Base-by-base conservation (phyloP, 1,140 invertebrate species). In the Drosophila ogumai region DNA sequence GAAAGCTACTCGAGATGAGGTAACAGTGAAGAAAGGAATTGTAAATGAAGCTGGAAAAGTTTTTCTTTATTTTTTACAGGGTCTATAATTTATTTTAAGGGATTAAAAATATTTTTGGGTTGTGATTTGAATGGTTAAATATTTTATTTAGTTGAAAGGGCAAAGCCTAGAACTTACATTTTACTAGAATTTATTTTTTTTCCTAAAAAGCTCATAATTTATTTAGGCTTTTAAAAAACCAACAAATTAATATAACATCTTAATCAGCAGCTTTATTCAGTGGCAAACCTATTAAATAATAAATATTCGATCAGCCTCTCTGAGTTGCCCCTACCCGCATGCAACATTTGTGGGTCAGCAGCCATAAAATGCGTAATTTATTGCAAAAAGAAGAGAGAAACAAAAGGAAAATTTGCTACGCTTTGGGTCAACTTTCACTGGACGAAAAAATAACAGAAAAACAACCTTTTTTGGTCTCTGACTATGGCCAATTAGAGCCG, bases 391-490 rank as follows among this genome's bases (percentile, higher is more conserved):
- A 47, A 44, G 52, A 55, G 15, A 19, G 54, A 67, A 63, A 55
- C 28, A 46, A 47, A 61, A 59, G 32, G 52, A 68, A 64, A 76
- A 76, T 73, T 76, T 52, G 69, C 75, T 71, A 80, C 76, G 80
- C 81, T 88, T 61, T 54, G 61, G 66, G 64, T 22, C 57, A 81
- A 88, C 84, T 88, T 88, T 88, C 84, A 90, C 82, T 88, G 57
- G 58, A 46, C 64, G 28, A 52, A 54, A 25, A 34, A 25, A 49
- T 32, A 19, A 61, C 60, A 25, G 57, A 31, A 34, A 60, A 49
- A 40, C 60, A 73, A 28, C 60, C 44, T 59, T 46, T 55, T 46
- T 40, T 31, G 13, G 50, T 49, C 28, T 41, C 38, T 43, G 46
- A 47, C 76, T 71, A 61, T 72, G 80, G 67, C 84, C 86, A 87